A percentile compares a stretch with the other conserved stretches of the same genome.
Conservation (phyloP, 2,113 vertebrate species). For the Himantopus leucocephalus region DNA sequence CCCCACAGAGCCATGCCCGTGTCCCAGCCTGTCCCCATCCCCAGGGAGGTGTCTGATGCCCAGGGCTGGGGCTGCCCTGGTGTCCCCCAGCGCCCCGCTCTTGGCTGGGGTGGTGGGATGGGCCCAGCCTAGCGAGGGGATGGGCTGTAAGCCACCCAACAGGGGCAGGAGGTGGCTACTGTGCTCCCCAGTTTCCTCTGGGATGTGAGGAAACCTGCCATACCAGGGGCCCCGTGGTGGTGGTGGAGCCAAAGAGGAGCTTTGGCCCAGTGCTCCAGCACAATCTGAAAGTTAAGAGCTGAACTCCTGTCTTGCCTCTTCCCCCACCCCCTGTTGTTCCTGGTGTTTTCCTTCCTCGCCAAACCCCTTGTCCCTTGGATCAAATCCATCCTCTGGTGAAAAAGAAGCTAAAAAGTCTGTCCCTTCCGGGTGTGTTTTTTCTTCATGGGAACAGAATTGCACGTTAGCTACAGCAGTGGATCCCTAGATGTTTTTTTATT, state of each 20-base stretch:
- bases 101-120: background rate
- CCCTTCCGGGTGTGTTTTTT: background rate
- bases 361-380: background rate
- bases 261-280: background rate
- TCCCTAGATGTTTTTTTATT: background rate
- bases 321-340: background rate
- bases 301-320: background rate
- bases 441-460: background rate
- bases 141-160: background rate
- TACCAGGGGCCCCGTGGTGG: fast-evolving
- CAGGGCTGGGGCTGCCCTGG: background rate
- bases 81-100: background rate
- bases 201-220: background rate
- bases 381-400: background rate
- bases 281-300: background rate
- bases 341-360: background rate
- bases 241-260: fast-evolving
- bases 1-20: fast-evolving
- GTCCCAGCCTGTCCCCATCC: background rate
- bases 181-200: background rate
- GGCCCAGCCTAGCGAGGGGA: fast-evolving
- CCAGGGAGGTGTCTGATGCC: background rate
- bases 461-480: background rate
- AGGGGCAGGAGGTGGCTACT: fast-evolving
- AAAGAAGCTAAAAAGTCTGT: background rate